Base-by-base conservation (phyloP, 2,113 vertebrate species). In the Petrocephalus microphthalmus region DNA sequence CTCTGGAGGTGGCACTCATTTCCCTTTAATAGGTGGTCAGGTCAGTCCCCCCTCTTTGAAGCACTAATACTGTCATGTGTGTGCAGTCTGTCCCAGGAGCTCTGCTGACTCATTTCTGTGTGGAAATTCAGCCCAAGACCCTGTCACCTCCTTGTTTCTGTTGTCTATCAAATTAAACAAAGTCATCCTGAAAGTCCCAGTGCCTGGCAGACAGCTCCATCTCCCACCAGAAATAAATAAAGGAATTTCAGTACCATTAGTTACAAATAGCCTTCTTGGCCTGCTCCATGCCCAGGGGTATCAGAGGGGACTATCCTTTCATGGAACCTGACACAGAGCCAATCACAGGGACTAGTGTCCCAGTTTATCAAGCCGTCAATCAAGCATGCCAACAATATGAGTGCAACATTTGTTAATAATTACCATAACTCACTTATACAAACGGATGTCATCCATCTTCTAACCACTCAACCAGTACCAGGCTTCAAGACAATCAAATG, bases 351-450 rank as follows among this genome's bases (percentile, higher is more conserved):
- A 45, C 1, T 4, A 15, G 47, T 60, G 51, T 52, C 53, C 22
- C 25, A 78, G 88, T 71, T 60, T 86, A 29, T 86, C 52, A 2
- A 71, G 20, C 17, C 74, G 64, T 85, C 81, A 60, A 37, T 88
- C 45, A 71, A 49, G n/a, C 15, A 8, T n/a, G 45, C 57, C 47
- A 53, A 17, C 82, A 57, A 53, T 85, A 52, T 64, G 17, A 60
- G 47, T 49, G 87, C 87, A n/a, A 33, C 25, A 20, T 37, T 49
- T 42, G 57, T 88, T 60, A 88, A 88, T 88, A 88, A 78, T 88
- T 81, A 52, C 74, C 1, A 54, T 53, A 82, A 82, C 60, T 67
- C 60, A 67, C 25, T 25, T 67, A 67, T 29, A 67, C 60, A 67
- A 67, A 67, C 1, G 25, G 13, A 67, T 67, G n/a, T 29, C 60